A percentile compares a stretch with the other conserved stretches of the same genome.
Evolutionary conservation across 2,888 invertebrate species (phyloP).

Genomic region (Crocallis elinguaria): DNA sequence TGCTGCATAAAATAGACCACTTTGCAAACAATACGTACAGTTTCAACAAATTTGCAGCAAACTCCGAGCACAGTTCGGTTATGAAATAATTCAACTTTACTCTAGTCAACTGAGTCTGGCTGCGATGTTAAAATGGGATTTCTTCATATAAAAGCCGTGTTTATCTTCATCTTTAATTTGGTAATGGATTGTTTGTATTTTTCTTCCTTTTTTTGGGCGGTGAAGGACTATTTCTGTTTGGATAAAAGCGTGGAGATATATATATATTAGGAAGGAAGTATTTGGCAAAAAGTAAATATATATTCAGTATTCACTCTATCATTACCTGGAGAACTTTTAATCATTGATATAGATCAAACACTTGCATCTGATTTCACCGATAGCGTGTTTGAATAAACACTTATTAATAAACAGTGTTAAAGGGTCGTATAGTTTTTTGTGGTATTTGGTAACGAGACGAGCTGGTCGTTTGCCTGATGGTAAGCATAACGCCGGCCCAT

Average conservation of each 20-base stretch:
- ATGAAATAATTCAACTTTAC: slow-evolving; percentile 41
- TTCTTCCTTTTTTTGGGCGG: not conserved
- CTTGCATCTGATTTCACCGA: no score
- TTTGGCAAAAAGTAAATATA: no score
- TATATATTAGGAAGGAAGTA: no score
- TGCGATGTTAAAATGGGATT: slow-evolving; percentile 33
- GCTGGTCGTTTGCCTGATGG: no score
- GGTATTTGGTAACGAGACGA: no score
- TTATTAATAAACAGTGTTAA: no score
- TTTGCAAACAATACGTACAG: slow-evolving; percentile 46
- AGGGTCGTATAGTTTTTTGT: no score
- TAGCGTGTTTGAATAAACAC: no score
- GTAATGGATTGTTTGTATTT: not conserved
- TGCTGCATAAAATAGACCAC: slow-evolving; percentile 46
- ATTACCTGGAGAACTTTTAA: no score
- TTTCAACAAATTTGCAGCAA: slow-evolving; percentile 47
- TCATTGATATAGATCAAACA: no score
- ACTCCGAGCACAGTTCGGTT: slow-evolving; percentile 34
- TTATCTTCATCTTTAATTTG: not conserved
- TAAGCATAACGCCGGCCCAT: no score
- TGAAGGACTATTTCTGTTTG: not conserved
- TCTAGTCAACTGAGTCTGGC: slow-evolving; percentile 22
- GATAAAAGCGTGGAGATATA: not conserved
- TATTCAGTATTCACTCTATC: no score
- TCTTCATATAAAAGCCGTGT: slow-evolving; percentile 9